Evolutionary conservation across 2,113 vertebrate genomes (phyloP).

Genomic region (Scomber japonicus): DNA sequence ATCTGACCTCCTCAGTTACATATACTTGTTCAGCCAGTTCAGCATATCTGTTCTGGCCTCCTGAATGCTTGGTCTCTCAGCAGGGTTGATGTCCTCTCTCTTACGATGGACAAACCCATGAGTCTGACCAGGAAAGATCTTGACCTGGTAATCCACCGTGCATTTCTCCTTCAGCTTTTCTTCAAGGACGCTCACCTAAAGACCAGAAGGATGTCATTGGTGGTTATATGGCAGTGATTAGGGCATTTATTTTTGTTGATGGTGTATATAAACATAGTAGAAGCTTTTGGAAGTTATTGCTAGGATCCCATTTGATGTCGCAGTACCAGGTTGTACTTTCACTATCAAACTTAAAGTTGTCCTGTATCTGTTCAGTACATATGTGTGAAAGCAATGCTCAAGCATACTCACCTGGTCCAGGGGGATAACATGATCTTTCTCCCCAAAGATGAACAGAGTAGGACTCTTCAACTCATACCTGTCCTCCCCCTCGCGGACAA

Average conservation of each 20-base stretch:
- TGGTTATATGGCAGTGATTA: background rate
- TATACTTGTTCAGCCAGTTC: conserved; percentile 90
- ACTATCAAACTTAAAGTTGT: background rate
- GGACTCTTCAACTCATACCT: conserved; percentile 81
- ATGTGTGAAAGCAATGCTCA: background rate
- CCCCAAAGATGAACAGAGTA: conserved; percentile 89
- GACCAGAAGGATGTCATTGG: background rate
- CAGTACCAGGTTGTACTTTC: background rate
- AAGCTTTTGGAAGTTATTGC: background rate
- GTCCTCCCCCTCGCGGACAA: conserved; percentile 83
- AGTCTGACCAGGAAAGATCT: conserved; percentile 92
- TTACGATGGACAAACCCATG: conserved; percentile 94
- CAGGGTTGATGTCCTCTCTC: conserved; percentile 88
- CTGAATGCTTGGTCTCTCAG: conserved; percentile 87
- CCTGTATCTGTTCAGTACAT: too few species aligned
- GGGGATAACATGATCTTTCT: conserved; percentile 84
- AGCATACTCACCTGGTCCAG: conserved; percentile 80
- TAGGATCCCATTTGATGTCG: background rate
- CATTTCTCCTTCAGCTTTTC: conserved; percentile 89
- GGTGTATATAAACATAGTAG: background rate
- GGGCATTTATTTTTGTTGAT: too few species aligned
- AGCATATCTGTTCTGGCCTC: conserved; percentile 91
- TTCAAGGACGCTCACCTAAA: conserved; percentile 87
- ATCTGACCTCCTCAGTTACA: conserved; percentile 73
- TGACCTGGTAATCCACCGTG: conserved; percentile 88